Conservation (phyloP, 2,888 invertebrate genomes). For the Lomographa bimaculata region DNA sequence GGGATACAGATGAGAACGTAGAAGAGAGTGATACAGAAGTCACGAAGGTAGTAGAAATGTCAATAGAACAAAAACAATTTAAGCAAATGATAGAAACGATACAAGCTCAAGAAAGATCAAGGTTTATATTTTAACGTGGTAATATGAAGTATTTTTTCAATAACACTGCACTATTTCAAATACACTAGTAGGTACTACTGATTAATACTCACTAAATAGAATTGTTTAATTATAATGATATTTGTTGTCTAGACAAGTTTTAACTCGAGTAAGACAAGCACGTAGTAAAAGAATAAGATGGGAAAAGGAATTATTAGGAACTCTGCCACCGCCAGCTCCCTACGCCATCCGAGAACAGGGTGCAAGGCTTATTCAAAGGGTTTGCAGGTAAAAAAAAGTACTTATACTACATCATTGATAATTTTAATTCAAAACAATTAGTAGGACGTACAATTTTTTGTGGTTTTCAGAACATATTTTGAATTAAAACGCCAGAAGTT, state of each 20-base stretch:
- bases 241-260: conserved; percentile 47
- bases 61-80: conserved; percentile 46
- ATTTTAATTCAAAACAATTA: too few relatives aligned
- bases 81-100: conserved; percentile 48
- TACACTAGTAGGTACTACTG: too few relatives aligned
- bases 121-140: conserved; percentile 39
- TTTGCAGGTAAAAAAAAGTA: conserved; percentile 47
- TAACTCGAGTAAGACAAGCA: conserved; percentile 24
- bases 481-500: conserved; percentile 52
- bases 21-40: conserved; percentile 12
- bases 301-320: conserved; percentile 55
- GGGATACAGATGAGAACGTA: conserved; percentile 38
- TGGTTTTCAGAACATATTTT: conserved; percentile 57
- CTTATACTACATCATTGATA: too few relatives aligned
- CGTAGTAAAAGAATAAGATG: conserved; percentile 49
- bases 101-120: conserved; percentile 60
- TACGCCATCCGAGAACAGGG: conserved; percentile 47
- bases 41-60: conserved; percentile 38
- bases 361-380: conserved; percentile 54
- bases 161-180: too few relatives aligned
- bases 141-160: too few relatives aligned
- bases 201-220: neutral
- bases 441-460: too few relatives aligned
- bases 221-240: too few relatives aligned
- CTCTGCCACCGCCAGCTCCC: conserved; percentile 43